phyloP scores from a whole-genome alignment of 1,140 invertebrate genomes.

The Orchesella cincta region DNA sequence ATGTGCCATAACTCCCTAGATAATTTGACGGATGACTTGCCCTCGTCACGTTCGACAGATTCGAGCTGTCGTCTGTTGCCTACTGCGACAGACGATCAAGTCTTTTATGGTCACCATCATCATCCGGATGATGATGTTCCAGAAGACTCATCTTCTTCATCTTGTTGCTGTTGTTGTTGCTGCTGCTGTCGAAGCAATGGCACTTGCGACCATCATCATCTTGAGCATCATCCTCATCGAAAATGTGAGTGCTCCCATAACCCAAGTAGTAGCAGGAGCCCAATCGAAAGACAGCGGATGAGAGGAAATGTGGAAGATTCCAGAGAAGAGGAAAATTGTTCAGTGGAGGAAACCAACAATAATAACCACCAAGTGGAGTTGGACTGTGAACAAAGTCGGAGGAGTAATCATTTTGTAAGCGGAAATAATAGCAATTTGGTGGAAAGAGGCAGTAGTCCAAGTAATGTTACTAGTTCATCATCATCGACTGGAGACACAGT shows the following conservation, averaged over 20 bases:
- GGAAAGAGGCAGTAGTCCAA: neutral
- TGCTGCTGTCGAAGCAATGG: slow-evolving; percentile 11
- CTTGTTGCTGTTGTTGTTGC: slow-evolving; percentile 2
- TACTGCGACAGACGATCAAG: slow-evolving; percentile 4
- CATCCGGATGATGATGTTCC: neutral
- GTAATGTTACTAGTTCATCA: neutral
- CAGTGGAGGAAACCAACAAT: slow-evolving; percentile 14
- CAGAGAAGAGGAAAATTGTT: neutral
- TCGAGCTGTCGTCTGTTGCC: slow-evolving; percentile 41
- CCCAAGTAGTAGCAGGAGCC: too few relatives aligned
- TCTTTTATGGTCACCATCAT: neutral
- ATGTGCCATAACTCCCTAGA: slow-evolving; percentile 49
- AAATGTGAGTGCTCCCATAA: too few relatives aligned
- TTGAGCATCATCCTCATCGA: too few relatives aligned
- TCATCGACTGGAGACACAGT: neutral
- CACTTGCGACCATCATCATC: neutral
- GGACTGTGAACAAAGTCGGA: neutral
- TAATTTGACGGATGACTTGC: slow-evolving; percentile 41
- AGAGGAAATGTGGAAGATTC: neutral
- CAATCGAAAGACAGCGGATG: neutral
- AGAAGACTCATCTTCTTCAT: neutral
- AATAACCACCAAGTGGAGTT: neutral
- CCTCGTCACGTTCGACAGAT: slow-evolving; percentile 44
- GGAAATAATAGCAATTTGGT: slow-evolving; percentile 3
- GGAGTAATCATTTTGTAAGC: neutral